phyloP scores from a whole-genome alignment of 2,888 invertebrate species.

The Blastobasis adustella region DNA sequence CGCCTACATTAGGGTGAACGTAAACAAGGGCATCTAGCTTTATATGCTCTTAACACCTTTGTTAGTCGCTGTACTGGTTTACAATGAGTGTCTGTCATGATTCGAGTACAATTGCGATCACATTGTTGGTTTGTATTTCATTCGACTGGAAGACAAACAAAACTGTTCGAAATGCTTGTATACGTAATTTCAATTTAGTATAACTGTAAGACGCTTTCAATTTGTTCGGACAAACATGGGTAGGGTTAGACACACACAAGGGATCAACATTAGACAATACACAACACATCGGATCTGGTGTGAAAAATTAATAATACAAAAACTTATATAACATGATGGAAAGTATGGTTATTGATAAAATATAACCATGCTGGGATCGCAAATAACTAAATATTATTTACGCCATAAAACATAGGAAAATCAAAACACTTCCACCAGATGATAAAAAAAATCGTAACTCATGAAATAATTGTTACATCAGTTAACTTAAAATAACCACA shows the following conservation, averaged over 20 bases:
- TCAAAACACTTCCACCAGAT: constrained; percentile 75
- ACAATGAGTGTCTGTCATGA: constrained; percentile 49
- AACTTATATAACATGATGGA: constrained; percentile 30
- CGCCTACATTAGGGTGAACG: constrained; percentile 14
- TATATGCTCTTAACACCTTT: constrained; percentile 1
- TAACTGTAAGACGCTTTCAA: constrained; percentile 54
- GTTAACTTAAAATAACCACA: constrained; percentile 70
- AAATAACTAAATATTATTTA: constrained; percentile 59
- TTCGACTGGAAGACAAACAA: constrained; percentile 62
- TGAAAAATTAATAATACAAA: constrained; percentile 60
- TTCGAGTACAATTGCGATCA: constrained; percentile 41
- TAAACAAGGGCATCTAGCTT: background rate
- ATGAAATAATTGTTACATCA: constrained; percentile 46
- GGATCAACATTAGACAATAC: constrained; percentile 94
- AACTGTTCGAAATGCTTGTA: constrained; percentile 66
- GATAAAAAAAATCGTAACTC: constrained; percentile 60
- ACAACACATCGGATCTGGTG: constrained; percentile 80
- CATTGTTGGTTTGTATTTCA: constrained; percentile 40
- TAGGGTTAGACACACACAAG: constrained; percentile 90
- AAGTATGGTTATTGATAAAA: constrained; percentile 48
- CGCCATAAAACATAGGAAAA: constrained; percentile 69
- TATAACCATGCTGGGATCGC: constrained; percentile 68
- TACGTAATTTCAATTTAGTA: constrained; percentile 43
- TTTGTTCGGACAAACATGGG: constrained; percentile 68
- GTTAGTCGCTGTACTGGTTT: background rate